phyloP scores from a whole-genome alignment of 2,113 vertebrate species.

The Sinocyclocheilus rhinocerous region DNA sequence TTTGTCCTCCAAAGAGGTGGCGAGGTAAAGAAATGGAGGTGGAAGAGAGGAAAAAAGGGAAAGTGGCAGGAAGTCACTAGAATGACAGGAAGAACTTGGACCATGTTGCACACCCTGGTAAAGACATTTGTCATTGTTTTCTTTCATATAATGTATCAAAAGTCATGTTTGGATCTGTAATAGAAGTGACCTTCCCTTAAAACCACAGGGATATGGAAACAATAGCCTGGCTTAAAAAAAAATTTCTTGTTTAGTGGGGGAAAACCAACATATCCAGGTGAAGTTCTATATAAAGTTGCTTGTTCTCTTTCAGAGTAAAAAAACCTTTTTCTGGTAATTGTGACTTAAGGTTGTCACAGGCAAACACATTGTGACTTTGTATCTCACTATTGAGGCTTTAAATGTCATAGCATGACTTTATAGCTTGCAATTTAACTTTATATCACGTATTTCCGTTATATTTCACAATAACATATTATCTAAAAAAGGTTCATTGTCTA shows the following conservation, averaged over 20 bases:
- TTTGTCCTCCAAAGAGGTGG: not conserved
- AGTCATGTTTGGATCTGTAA: not conserved
- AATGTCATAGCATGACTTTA: not conserved
- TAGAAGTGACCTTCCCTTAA: conserved; percentile 33
- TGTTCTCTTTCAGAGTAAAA: not conserved
- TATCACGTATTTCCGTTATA: not conserved
- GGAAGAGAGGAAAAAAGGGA: not conserved
- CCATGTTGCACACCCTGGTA: not conserved
- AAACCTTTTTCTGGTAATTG: not conserved
- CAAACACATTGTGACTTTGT: not conserved
- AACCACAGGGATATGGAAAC: conserved; percentile 7
- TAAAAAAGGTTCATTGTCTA: too few relatives aligned
- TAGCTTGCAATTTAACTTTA: too few relatives aligned
- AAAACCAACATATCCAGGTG: not conserved
- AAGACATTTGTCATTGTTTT: conserved; percentile 41
- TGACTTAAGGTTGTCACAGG: not conserved
- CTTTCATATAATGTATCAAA: conserved; percentile 21
- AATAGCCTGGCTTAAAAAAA: not conserved
- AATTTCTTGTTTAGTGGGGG: not conserved
- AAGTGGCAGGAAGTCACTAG: conserved; percentile 40
- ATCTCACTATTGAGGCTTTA: not conserved
- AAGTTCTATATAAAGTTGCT: not conserved
- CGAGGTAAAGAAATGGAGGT: too few relatives aligned
- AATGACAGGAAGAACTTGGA: conserved; percentile 52
- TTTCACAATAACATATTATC: too few relatives aligned